phyloP scores from a whole-genome alignment of 2,888 invertebrate genomes.

The Acronicta aceris region DNA sequence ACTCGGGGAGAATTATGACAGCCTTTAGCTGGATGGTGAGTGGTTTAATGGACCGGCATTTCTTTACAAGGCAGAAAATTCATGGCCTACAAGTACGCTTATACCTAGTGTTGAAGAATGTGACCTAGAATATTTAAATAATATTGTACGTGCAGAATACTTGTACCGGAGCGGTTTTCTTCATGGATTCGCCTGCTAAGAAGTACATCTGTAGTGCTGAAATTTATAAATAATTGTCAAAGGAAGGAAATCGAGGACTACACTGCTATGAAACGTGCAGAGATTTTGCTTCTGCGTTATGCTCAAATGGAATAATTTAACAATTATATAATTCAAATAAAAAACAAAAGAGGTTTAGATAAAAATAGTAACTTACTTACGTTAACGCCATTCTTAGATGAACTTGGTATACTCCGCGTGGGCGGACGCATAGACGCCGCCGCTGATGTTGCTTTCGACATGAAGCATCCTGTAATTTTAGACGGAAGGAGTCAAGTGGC shows the following conservation, averaged over 20 bases:
- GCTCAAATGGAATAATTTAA: conserved; percentile 9
- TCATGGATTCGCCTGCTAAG: conserved; percentile 10
- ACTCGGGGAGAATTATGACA: conserved; percentile 12
- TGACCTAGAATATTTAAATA: conserved; percentile 6
- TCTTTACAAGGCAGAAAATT: conserved; percentile 4
- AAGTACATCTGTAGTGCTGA: background rate
- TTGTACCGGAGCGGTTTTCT: conserved; percentile 17
- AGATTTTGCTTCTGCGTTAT: conserved; percentile 6
- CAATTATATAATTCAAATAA: conserved; percentile 7
- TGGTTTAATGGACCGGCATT: conserved; percentile 16
- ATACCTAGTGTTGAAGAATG: conserved; percentile 1
- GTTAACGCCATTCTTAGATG: conserved; percentile 12
- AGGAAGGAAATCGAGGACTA: background rate
- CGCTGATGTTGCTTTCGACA: background rate
- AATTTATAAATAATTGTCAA: conserved; percentile 10
- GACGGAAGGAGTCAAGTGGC: conserved; percentile 8
- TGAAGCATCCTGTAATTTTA: conserved; percentile 12
- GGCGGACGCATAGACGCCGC: conserved; percentile 4
- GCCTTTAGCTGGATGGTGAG: conserved; percentile 1
- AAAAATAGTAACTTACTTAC: conserved; percentile 12
- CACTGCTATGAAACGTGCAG: conserved; percentile 9
- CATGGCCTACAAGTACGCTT: conserved; percentile 4
- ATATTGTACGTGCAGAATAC: background rate
- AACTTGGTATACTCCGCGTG: conserved; percentile 10
- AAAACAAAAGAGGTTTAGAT: conserved; percentile 7